Evolutionary conservation across 2,113 vertebrate species (phyloP).

Genomic region (Otolemur garnettii): DNA sequence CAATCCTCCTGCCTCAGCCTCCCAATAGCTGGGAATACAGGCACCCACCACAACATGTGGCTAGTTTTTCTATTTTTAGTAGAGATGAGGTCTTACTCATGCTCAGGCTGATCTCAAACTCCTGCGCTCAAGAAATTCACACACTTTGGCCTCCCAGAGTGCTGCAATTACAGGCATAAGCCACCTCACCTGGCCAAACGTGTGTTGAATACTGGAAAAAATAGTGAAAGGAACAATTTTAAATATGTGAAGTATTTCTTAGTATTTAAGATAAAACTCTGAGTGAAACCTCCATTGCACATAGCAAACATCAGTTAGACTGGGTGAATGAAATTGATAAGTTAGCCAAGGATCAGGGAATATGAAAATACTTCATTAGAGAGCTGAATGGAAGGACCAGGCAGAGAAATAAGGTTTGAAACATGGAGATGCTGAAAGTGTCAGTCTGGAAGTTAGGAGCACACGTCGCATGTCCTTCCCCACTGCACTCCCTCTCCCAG

Average conservation of each 20-base stretch:
- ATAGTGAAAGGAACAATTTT: background rate
- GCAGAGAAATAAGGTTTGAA: constrained; percentile 29
- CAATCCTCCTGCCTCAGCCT: no score
- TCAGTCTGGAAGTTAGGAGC: background rate
- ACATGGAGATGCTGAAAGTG: background rate
- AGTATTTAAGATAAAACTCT: background rate
- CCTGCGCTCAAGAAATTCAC: no score
- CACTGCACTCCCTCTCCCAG: background rate
- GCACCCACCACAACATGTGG: no score
- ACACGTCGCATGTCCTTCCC: no score
- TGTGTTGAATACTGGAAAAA: background rate
- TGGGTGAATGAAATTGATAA: constrained; percentile 19
- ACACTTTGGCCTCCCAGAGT: no score
- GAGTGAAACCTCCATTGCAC: background rate
- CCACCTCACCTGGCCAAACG: background rate
- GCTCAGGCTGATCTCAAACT: no score
- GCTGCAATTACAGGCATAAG: no score
- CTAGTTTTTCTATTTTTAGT: no score
- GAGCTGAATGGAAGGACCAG: constrained; percentile 29
- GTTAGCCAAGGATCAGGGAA: constrained; percentile 2
- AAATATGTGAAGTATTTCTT: background rate
- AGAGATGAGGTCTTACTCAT: no score
- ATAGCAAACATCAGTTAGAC: background rate
- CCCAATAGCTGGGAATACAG: no score
- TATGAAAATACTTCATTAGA: constrained; percentile 6